A percentile compares a stretch with the other conserved stretches of the same genome.
Conservation (phyloP, 2,797 vertebrate genomes). For the Gorsachius magnificus region DNA sequence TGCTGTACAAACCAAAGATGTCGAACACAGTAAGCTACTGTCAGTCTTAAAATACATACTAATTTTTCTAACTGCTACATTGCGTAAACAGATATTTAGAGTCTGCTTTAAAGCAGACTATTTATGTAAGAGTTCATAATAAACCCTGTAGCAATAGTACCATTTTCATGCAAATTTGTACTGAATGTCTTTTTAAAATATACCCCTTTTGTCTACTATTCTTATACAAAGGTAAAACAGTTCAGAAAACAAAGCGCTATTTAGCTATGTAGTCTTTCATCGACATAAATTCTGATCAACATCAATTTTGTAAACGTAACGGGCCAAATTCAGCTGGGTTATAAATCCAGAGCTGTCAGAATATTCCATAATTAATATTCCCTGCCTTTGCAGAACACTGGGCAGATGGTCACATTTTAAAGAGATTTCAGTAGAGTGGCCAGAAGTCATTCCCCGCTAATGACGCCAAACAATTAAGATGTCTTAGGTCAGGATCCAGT, state of each 20-base stretch:
- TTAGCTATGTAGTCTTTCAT: neutral
- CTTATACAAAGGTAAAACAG: neutral
- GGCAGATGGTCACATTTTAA: neutral
- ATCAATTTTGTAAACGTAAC: neutral
- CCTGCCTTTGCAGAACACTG: neutral
- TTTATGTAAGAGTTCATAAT: slow-evolving; percentile 18
- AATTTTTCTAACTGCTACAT: neutral
- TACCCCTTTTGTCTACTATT: neutral
- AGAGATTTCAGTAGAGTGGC: neutral
- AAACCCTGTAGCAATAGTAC: neutral
- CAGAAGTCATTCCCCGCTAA: neutral
- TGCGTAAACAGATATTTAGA: slow-evolving; percentile 36
- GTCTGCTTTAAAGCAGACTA: slow-evolving; percentile 17
- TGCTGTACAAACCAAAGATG: neutral
- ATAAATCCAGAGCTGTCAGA: neutral
- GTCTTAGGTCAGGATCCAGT: neutral
- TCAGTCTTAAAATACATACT: slow-evolving; percentile 13
- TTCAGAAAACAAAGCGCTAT: neutral
- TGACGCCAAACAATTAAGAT: neutral
- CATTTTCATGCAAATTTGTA: slow-evolving; percentile 21
- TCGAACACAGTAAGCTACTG: neutral
- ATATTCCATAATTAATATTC: neutral
- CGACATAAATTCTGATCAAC: neutral
- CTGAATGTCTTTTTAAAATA: neutral
- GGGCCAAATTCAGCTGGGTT: neutral